phyloP scores from a whole-genome alignment of 2,888 invertebrate genomes.

The Tribolium freemani region DNA sequence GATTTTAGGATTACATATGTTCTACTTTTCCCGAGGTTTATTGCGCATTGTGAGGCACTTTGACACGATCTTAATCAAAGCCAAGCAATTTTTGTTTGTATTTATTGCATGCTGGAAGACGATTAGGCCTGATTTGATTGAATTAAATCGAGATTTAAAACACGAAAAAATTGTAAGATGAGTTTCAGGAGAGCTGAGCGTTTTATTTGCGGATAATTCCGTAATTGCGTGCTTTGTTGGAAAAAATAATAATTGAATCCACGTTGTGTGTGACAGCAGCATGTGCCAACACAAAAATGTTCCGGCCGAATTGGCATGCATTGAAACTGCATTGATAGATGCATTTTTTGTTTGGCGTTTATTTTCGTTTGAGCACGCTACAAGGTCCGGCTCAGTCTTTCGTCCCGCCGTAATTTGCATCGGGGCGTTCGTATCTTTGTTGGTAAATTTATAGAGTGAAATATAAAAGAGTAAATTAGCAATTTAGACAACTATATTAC shows the following conservation, averaged over 20 bases:
- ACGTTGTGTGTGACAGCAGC: slow-evolving; percentile 33
- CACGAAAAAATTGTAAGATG: too few species aligned
- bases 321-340: slow-evolving; percentile 32
- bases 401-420: slow-evolving; percentile 21
- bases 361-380: too few species aligned
- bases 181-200: too few species aligned
- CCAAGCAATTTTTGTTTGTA: too few species aligned
- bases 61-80: slow-evolving; percentile 26
- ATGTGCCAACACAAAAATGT: slow-evolving; percentile 38
- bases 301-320: slow-evolving; percentile 32
- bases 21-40: slow-evolving; percentile 35
- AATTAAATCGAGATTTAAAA: not conserved
- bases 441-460: slow-evolving; percentile 49
- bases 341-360: slow-evolving; percentile 8
- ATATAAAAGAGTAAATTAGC: slow-evolving; percentile 54
- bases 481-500: slow-evolving; percentile 54
- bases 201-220: not conserved
- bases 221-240: slow-evolving; percentile 13
- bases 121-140: too few species aligned
- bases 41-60: slow-evolving; percentile 31
- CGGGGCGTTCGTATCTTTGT: slow-evolving; percentile 27
- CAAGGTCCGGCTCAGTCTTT: slow-evolving; percentile 12
- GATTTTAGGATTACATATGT: slow-evolving; percentile 37
- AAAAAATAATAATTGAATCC: slow-evolving; percentile 33
- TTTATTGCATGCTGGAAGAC: too few species aligned